phyloP scores from a whole-genome alignment of 2,113 vertebrate species.

The Chunga burmeisteri region DNA sequence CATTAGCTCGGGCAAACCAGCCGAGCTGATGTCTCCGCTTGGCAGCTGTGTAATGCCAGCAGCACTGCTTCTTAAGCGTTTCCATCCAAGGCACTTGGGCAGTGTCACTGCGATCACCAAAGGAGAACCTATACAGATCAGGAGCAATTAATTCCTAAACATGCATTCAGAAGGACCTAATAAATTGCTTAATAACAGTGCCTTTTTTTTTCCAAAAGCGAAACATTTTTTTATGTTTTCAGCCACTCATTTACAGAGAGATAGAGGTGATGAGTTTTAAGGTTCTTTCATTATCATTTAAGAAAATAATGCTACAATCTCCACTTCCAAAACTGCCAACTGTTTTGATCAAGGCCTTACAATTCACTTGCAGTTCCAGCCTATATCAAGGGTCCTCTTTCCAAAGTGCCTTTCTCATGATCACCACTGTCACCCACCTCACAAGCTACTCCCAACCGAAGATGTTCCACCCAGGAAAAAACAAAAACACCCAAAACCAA shows the following conservation, averaged over 20 bases:
- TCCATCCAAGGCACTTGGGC: not conserved
- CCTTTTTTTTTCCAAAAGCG: not conserved
- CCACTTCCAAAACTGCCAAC: not conserved
- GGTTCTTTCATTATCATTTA: not conserved
- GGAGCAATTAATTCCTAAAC: not conserved
- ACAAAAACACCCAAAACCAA: not conserved
- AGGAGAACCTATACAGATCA: not conserved
- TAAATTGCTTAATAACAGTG: not conserved
- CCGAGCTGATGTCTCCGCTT: not conserved
- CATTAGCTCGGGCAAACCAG: not conserved
- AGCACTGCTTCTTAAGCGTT: not conserved
- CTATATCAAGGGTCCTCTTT: not conserved
- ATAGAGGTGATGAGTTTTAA: not conserved
- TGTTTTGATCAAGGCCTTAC: not conserved
- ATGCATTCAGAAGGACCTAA: not conserved
- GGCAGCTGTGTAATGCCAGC: not conserved
- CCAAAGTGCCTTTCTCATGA: not conserved
- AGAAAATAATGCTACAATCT: not conserved
- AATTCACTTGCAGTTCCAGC: not conserved
- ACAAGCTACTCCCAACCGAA: not conserved
- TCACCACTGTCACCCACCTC: not conserved
- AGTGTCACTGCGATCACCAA: fast-evolving
- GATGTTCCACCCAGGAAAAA: not conserved
- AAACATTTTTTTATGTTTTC: not conserved
- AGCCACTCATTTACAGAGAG: not conserved